Base-by-base conservation (phyloP, 1,140 invertebrate genomes). In the Heliothis virescens region DNA sequence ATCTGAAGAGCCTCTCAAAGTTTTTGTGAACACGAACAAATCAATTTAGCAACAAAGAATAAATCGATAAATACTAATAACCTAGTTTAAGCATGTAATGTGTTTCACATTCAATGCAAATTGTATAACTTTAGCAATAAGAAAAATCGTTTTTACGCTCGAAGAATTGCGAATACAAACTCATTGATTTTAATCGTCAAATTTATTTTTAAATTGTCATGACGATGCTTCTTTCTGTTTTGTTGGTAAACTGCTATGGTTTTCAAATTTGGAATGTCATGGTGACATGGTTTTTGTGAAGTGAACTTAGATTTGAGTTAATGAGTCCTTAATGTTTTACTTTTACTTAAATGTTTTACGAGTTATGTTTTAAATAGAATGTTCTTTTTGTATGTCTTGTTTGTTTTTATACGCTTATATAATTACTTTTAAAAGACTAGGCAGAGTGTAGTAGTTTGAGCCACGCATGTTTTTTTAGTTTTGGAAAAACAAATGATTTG, bases 141-240 rank as follows among this genome's bases (percentile, higher is more conserved):
- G 12, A 21, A 53, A 53, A n/a, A 21, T n/a, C 18, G 10, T 52
- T 69, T 7, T 69, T 52, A 69, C 9, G 48, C 52, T 48, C 12
- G 53, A 50, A n/a, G 5, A 29, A 71, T 29, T 29, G 53, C 21
- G 13, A 71, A 71, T 12, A 48, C 71, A 59, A 59, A 73, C 53
- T 73, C 71, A 73, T 41, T 73, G 53, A 59, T 21, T 59, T 73
- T 73, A 73, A 73, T 73, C 71, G 53, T 2, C 34, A 21, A 29
- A 72, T 57, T 57, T 72, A 11, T 55, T 59, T 60, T 59, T 16
- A 34, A 73, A 57, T 73, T 57, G 34, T 15, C 15, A 73, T 73
- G 69, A 73, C 69, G 16, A 18, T 2, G 50, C 69, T 47, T 2
- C 21, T 59, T 73, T 73, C 18, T 52, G 55, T n/a, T 29, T 47